Evolutionary conservation across 1,140 invertebrate species (phyloP).

Genomic region (Drosophila gunungcola): DNA sequence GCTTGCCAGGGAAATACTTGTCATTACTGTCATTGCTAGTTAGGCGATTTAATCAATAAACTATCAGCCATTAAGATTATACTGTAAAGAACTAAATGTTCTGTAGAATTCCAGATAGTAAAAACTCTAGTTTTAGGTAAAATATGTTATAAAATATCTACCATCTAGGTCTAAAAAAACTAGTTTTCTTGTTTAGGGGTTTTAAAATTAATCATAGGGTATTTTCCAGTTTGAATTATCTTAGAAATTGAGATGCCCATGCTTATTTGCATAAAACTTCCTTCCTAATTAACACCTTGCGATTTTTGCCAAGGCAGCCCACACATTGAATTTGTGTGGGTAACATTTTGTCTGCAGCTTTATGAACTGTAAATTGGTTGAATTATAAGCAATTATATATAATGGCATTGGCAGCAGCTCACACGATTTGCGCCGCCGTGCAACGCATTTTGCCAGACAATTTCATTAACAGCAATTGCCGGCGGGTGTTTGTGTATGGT

Average conservation of each 20-base stretch:
- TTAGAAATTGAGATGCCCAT: neutral
- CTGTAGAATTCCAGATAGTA: no score
- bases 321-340: conserved; percentile 53
- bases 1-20: conserved; percentile 19
- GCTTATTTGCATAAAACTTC: neutral
- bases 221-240: neutral
- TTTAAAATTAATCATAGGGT: neutral
- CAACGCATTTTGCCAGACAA: conserved; percentile 65
- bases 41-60: conserved; percentile 21
- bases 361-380: conserved; percentile 72
- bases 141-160: neutral
- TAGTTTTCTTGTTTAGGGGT: no score
- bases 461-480: conserved; percentile 75
- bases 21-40: conserved; percentile 1
- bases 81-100: neutral
- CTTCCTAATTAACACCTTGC: conserved; percentile 13
- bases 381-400: conserved; percentile 73
- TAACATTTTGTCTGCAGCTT: conserved; percentile 49
- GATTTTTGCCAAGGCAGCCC: conserved; percentile 8
- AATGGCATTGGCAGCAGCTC: conserved; percentile 64
- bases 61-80: neutral
- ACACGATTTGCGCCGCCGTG: conserved; percentile 53
- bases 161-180: no score
- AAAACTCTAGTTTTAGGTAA: neutral
- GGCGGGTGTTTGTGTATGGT: conserved; percentile 11